A percentile compares a stretch with the other conserved stretches of the same genome.
Conservation (phyloP, 1,140 invertebrate species). For the Pogonomyrmex barbatus region DNA sequence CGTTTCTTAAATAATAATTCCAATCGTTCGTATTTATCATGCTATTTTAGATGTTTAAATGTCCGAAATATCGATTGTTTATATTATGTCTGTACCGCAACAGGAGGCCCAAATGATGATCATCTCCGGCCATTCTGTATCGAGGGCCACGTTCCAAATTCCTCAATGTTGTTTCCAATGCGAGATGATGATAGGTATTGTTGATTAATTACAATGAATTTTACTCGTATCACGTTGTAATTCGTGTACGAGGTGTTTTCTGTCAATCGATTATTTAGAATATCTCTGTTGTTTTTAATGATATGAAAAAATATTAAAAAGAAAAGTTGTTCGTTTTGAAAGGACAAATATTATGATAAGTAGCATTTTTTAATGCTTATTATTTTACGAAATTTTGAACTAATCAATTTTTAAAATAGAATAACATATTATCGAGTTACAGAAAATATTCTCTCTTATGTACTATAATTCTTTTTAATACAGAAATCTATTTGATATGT, state of each 20-base stretch:
- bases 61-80: slow-evolving; percentile 69
- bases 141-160: slow-evolving; percentile 34
- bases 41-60: not conserved
- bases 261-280: too few relatives aligned
- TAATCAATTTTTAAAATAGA: too few relatives aligned
- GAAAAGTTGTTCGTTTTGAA: too few relatives aligned
- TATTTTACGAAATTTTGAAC: too few relatives aligned
- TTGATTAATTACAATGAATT: not conserved
- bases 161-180: not conserved
- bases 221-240: not conserved
- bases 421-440: too few relatives aligned
- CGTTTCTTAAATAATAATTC: slow-evolving; percentile 53
- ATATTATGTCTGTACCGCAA: slow-evolving; percentile 70
- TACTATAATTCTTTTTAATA: not conserved
- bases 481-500: not conserved
- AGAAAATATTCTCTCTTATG: not conserved
- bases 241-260: not conserved
- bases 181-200: too few relatives aligned
- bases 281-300: too few relatives aligned
- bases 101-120: slow-evolving; percentile 56
- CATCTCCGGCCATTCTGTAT: slow-evolving; percentile 51
- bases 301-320: too few relatives aligned
- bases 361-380: too few relatives aligned
- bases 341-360: too few relatives aligned
- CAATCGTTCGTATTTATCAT: slow-evolving; percentile 49